These are phyloP conservation scores for Priocnemis perturbator DNA, from an alignment of 2,888 invertebrate species.

Conservation along the genomic window DNA sequence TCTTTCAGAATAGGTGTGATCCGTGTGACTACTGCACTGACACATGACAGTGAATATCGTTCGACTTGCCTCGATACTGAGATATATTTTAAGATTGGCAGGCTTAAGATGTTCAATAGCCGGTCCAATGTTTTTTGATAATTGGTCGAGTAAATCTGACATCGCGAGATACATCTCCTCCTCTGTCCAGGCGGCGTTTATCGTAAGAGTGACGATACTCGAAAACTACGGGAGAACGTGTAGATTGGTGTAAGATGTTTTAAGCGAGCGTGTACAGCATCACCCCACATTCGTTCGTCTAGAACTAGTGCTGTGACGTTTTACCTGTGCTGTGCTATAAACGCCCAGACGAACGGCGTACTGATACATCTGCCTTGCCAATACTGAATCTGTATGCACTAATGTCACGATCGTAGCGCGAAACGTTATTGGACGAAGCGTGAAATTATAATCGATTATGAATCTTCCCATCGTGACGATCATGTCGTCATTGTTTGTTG, in stretches of 20 bases:
- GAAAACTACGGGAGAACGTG: too few relatives aligned
- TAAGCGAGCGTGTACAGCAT: not conserved
- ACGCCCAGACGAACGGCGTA: constrained; percentile 56
- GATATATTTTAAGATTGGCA: constrained; percentile 36
- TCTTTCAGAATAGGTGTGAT: not conserved
- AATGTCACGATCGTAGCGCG: constrained; percentile 52
- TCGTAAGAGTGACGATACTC: constrained; percentile 28
- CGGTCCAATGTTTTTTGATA: constrained; percentile 54
- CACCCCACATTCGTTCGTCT: not conserved
- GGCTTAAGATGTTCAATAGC: constrained; percentile 41
- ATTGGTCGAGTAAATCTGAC: constrained; percentile 47
- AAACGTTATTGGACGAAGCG: constrained; percentile 41
- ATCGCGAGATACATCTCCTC: constrained; percentile 64
- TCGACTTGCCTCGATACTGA: constrained; percentile 53
- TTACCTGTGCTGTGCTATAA: constrained; percentile 58
- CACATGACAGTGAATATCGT: too few relatives aligned
- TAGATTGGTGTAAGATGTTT: not conserved
- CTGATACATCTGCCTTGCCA: constrained; percentile 58
- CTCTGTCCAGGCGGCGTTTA: constrained; percentile 56
- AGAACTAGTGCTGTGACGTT: not conserved
- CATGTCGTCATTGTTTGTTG: constrained; percentile 31
- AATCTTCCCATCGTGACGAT: constrained; percentile 44
- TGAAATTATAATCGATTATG: constrained; percentile 51
- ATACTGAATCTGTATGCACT: constrained; percentile 47
- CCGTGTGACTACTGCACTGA: too few relatives aligned